Evolutionary conservation across 2,888 invertebrate genomes (phyloP).

Genomic region (Tenthredo scrophulariae): DNA sequence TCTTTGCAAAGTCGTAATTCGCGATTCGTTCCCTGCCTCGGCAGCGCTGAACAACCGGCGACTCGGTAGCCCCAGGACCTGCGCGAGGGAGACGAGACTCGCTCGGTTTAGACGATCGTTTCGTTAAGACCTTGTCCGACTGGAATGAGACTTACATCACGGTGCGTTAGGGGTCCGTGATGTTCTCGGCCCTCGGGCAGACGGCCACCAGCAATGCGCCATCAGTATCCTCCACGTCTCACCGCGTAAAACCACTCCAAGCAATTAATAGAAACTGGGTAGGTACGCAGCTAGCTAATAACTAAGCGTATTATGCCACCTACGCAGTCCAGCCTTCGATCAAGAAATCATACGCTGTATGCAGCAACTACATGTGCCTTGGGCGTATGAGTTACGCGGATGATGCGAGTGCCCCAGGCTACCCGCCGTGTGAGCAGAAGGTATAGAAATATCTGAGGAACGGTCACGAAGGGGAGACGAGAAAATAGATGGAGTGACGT

Average conservation of each 20-base stretch:
- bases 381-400: constrained; percentile 10
- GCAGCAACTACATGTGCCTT: background rate
- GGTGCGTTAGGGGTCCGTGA: constrained; percentile 47
- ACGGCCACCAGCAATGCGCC: constrained; percentile 51
- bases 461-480: constrained; percentile 11
- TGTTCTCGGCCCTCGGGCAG: constrained; percentile 16
- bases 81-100: constrained; percentile 35
- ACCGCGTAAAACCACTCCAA: constrained; percentile 31
- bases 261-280: constrained; percentile 53
- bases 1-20: constrained; percentile 60
- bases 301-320: constrained; percentile 31
- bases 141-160: constrained; percentile 47
- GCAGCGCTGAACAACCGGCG: constrained; percentile 37
- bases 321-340: constrained; percentile 41
- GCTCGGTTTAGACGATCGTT: constrained; percentile 51
- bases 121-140: constrained; percentile 48
- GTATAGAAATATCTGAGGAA: constrained; percentile 17
- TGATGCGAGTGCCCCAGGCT: background rate
- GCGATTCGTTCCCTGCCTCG: constrained; percentile 59
- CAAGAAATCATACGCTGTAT: constrained; percentile 12
- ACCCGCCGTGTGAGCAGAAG: constrained; percentile 6
- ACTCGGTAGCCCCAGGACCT: constrained; percentile 48
- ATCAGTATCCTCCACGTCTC: background rate
- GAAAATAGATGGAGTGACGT: constrained; percentile 57
- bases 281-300: constrained; percentile 36